Evolutionary conservation across 2,888 invertebrate genomes (phyloP).

Genomic region (Philaethria dido): DNA sequence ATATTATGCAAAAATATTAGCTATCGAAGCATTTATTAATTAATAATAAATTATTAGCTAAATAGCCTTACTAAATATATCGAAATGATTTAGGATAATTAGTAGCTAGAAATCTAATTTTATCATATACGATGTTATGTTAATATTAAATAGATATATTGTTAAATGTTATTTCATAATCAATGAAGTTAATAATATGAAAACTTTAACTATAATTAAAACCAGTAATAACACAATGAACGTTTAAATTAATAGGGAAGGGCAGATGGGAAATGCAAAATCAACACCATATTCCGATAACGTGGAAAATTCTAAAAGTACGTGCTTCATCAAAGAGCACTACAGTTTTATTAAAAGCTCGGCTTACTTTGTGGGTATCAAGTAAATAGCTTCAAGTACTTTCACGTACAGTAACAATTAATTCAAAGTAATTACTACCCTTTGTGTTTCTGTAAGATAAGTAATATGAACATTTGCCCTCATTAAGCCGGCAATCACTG

Average conservation of each 20-base stretch:
- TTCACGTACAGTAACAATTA: conserved; percentile 15
- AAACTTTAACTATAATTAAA: conserved; percentile 10
- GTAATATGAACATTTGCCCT: conserved; percentile 22
- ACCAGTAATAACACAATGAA: conserved; percentile 6
- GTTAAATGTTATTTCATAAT: conserved; percentile 3
- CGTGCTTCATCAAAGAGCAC: conserved; percentile 10
- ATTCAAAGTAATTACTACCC: conserved; percentile 17
- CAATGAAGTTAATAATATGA: conserved; percentile 1
- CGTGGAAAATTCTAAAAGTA: conserved; percentile 14
- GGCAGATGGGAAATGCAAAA: conserved; percentile 16
- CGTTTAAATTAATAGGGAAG: conserved; percentile 9
- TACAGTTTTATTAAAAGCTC: conserved; percentile 19
- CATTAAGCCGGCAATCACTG: conserved; percentile 23
- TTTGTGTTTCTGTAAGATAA: conserved; percentile 14
- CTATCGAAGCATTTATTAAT: too few species aligned
- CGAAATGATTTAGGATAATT: too few species aligned
- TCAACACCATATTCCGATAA: conserved; percentile 18
- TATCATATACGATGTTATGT: not conserved
- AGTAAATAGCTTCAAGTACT: conserved; percentile 11
- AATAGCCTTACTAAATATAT: too few species aligned
- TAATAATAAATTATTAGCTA: too few species aligned
- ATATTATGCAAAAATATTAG: not conserved
- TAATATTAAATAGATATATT: not conserved
- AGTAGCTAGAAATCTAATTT: not conserved
- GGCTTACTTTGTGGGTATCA: conserved; percentile 20